Conservation (phyloP, 2,113 vertebrate species). For the Microtus montanus region DNA sequence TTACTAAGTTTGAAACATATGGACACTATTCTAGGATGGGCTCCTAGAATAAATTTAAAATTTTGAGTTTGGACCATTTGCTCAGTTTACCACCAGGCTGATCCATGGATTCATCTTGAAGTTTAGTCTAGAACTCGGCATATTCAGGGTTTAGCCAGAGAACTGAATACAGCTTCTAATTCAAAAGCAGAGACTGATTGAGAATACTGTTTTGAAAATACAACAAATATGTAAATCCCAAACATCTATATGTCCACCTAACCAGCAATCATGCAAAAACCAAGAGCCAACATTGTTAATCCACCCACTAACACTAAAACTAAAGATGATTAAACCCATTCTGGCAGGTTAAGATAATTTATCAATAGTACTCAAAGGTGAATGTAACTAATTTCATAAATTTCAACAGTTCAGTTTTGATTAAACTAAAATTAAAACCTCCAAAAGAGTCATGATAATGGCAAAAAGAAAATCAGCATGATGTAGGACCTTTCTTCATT, state of each 20-base stretch:
- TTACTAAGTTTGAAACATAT: not conserved
- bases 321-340: not conserved
- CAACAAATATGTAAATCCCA: not conserved
- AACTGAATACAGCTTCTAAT: not conserved
- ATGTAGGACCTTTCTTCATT: not conserved
- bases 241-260: not conserved
- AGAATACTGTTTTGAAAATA: not conserved
- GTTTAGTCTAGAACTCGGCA: not conserved
- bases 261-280: not conserved
- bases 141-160: not conserved
- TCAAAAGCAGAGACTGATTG: not conserved
- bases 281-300: not conserved
- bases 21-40: not conserved
- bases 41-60: not conserved
- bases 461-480: not conserved
- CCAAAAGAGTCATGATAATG: constrained; percentile 22
- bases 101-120: not conserved
- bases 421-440: constrained; percentile 49
- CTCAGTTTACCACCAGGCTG: not conserved
- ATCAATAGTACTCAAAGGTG: constrained; percentile 48
- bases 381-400: constrained; percentile 32
- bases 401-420: constrained; percentile 52
- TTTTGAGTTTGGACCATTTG: not conserved
- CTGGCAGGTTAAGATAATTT: constrained; percentile 5
- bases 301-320: not conserved